Evolutionary conservation across 2,113 vertebrate species (phyloP), one percentile per base, ranked within the genome.

Genomic region (Phylloscopus trochiloides): DNA sequence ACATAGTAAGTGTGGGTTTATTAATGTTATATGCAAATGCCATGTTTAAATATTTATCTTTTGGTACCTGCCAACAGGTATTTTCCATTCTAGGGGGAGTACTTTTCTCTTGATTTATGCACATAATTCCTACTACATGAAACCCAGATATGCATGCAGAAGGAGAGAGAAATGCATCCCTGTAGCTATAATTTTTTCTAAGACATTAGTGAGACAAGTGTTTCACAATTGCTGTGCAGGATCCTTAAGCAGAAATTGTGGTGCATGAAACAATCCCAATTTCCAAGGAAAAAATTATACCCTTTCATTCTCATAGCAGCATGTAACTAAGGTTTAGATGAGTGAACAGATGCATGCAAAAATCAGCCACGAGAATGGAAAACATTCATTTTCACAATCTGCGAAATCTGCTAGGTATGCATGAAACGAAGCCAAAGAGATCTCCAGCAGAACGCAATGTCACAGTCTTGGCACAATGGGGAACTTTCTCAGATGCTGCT

Each of bases 321-420:
- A 97, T 97, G 96, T 97, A 97, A 97, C 97, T 96, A 97, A 97
- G 96, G 95, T 97, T 97, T 97, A 97, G 96, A 97, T 87, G 94
- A 97, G 95, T 92, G 97, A 98, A 97, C 97, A 97, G 97, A 98
- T 97, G 97, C 96, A 90, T 95, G 97, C 91, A 97, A 97, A 97
- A 97, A 97, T 96, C 97, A 97, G 97, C 94, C 96, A 96, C 70
- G 50, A 76, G 88, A 97, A 96, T 75, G 95, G 96, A 97, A 98
- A 98, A 98, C 96, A 95, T 95, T 97, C 96, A 97, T 97, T 96
- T 96, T 97, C 97, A 97, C 98, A 97, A 97, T 97, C 97, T 97
- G 96, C 93, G 96, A 95, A 97, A 96, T 98, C 97, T 97, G 97
- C 97, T 97, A 97, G 97, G 97, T 98, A 97, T 77, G 94, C 96